These are phyloP conservation scores for Takifugu ocellatus DNA, from an alignment of 2,797 vertebrate species.

Conservation along the genomic window DNA sequence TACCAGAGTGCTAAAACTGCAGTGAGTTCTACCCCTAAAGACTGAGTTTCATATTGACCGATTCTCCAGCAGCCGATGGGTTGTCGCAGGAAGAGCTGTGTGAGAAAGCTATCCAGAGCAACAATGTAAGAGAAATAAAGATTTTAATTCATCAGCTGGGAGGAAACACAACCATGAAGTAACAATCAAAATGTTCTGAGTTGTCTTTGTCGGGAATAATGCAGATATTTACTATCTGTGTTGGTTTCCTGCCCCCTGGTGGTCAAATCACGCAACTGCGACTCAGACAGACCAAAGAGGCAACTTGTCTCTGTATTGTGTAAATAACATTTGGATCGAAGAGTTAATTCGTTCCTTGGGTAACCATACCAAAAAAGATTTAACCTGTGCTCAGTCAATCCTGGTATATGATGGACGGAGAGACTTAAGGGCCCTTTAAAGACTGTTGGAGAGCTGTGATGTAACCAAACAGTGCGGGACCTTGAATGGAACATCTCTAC, in stretches of 20 bases:
- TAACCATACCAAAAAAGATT: no score
- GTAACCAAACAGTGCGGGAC: no score
- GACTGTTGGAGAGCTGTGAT: no score
- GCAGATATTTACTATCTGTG: background rate
- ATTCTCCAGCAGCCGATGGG: background rate
- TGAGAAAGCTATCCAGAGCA: background rate
- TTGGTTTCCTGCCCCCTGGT: background rate
- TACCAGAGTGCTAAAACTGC: background rate
- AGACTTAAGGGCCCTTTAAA: no score
- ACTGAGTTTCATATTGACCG: background rate
- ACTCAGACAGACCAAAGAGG: no score
- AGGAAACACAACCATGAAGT: background rate
- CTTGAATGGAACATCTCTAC: no score
- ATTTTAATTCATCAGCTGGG: background rate
- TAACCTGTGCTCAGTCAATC: no score
- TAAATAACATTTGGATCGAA: no score
- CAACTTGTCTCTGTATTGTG: no score
- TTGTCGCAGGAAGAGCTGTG: background rate
- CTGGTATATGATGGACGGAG: no score
- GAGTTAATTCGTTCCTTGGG: no score
- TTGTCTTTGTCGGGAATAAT: background rate
- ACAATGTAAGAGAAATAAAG: background rate
- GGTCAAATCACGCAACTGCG: background rate
- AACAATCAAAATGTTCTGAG: background rate
- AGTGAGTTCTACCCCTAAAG: background rate